Percentiles rank a stretch among this genome's conserved stretches.
Evolutionary conservation across 1,140 invertebrate species (phyloP).

Genomic region (Ectropis grisescens): DNA sequence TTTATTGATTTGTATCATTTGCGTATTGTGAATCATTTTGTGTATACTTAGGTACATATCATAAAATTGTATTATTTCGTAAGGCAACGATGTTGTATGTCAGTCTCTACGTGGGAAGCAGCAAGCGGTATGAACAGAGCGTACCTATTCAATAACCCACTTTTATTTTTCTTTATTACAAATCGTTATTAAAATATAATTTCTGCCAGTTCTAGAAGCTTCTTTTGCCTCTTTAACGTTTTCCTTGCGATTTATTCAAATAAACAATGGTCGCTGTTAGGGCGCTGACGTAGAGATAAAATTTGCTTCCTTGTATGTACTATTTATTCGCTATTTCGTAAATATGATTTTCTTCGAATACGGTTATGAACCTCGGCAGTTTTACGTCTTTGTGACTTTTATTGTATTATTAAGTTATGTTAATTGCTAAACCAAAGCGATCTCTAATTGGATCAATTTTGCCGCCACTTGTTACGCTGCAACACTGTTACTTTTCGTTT

Average conservation of each 20-base stretch:
- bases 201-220: too few relatives aligned
- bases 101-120: background rate
- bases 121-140: too few relatives aligned
- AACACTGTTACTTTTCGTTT: conserved; percentile 31
- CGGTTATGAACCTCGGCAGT: conserved; percentile 51
- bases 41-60: conserved; percentile 67
- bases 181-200: too few relatives aligned
- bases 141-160: too few relatives aligned
- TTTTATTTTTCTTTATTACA: too few relatives aligned
- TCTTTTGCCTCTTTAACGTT: too few relatives aligned
- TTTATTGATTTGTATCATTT: conserved; percentile 64
- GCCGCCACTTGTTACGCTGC: conserved; percentile 59
- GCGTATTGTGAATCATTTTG: conserved; percentile 49
- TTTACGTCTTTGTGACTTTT: too few relatives aligned
- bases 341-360: conserved; percentile 6
- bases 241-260: too few relatives aligned
- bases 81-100: conserved; percentile 19
- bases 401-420: conserved; percentile 2
- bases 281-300: too few relatives aligned
- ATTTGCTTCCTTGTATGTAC: too few relatives aligned
- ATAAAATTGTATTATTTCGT: conserved; percentile 54
- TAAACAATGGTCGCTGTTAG: too few relatives aligned
- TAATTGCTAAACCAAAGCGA: conserved; percentile 60
- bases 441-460: conserved; percentile 35
- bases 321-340: too few relatives aligned